phyloP scores from a whole-genome alignment of 2,888 invertebrate genomes.

The Leptopilina syphax region DNA sequence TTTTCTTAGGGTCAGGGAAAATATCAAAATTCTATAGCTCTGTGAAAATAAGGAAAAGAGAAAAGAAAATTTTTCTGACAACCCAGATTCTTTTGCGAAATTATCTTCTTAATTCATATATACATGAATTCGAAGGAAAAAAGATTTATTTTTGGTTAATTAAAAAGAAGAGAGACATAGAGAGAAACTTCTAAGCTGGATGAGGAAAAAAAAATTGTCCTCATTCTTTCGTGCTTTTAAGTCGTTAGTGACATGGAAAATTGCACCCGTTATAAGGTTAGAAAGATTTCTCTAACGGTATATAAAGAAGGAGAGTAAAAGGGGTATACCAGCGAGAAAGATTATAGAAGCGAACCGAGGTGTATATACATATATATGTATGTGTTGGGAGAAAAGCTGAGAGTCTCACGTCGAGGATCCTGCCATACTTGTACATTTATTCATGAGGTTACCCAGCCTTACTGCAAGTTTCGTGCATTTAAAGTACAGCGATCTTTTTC shows the following conservation, averaged over 20 bases:
- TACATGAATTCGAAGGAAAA: no score
- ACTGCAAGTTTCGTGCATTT: constrained; percentile 31
- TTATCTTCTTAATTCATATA: no score
- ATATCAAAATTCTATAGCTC: no score
- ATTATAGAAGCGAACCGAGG: constrained; percentile 21
- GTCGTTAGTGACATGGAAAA: background rate
- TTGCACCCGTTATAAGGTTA: background rate
- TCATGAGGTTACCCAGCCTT: constrained; percentile 52
- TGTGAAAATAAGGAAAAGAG: no score
- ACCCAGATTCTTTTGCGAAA: no score
- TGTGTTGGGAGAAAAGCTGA: background rate
- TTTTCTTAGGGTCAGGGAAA: no score
- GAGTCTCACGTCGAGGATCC: constrained; percentile 16
- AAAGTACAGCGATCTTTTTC: constrained; percentile 34
- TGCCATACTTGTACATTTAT: constrained; percentile 53
- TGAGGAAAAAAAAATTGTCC: no score
- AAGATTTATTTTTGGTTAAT: no score
- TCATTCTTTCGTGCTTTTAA: background rate
- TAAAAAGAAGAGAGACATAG: no score
- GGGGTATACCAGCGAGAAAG: background rate
- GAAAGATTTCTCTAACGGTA: background rate
- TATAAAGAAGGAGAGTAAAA: background rate
- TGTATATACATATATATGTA: background rate
- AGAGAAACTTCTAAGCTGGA: no score
- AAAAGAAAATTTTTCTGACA: no score